phyloP scores from a whole-genome alignment of 2,888 invertebrate genomes.

The Pachydiplax longipennis region DNA sequence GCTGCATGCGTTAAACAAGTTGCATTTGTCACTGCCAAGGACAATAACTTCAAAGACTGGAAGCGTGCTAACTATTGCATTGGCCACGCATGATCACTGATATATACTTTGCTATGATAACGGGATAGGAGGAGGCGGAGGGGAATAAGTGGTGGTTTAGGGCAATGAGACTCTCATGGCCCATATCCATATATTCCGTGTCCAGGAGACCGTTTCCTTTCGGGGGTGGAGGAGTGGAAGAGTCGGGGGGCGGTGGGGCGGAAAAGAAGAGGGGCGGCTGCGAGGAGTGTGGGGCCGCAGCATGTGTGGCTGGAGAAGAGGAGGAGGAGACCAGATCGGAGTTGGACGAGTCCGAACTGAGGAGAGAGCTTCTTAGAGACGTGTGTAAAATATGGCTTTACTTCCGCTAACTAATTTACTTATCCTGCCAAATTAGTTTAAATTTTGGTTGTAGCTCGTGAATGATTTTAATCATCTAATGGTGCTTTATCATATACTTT shows the following conservation, averaged over 20 bases:
- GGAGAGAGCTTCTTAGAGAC: conserved; percentile 79
- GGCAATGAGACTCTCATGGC: conserved; percentile 43
- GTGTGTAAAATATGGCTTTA: conserved; percentile 64
- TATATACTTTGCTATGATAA: too few species aligned
- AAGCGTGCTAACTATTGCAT: too few species aligned
- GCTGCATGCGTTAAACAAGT: too few species aligned
- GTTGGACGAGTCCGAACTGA: conserved; percentile 78
- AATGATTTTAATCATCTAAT: too few species aligned
- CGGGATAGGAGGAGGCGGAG: background rate
- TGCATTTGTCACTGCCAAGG: too few species aligned
- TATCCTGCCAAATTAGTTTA: background rate
- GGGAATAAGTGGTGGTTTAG: background rate
- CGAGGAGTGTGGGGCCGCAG: conserved; percentile 49
- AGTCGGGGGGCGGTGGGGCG: conserved; percentile 9
- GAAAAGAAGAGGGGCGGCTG: conserved; percentile 51
- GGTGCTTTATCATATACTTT: too few species aligned
- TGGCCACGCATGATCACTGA: too few species aligned
- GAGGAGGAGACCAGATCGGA: conserved; percentile 64
- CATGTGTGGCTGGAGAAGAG: background rate
- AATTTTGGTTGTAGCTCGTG: too few species aligned
- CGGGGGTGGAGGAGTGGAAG: conserved; percentile 15
- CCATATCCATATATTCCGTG: conserved; percentile 43
- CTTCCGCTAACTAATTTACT: background rate
- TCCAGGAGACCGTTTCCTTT: conserved; percentile 32
- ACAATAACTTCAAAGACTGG: too few species aligned